These are phyloP conservation scores for Thalassoma bifasciatum DNA, from an alignment of 2,113 vertebrate species.

Conservation along the genomic window DNA sequence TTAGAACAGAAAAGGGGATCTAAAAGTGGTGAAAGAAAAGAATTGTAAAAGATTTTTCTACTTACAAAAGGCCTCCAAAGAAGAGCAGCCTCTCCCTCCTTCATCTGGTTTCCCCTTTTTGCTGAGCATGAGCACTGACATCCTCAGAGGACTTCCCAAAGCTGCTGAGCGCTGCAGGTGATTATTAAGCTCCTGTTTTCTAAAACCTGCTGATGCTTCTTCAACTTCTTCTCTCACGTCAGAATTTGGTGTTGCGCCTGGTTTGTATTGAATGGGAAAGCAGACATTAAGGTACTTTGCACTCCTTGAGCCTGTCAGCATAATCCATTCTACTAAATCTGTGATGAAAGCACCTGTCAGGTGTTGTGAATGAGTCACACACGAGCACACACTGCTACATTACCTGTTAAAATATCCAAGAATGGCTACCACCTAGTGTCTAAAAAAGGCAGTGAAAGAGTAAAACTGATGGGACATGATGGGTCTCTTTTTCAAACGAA, in stretches of 20 bases:
- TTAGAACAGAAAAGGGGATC: not conserved
- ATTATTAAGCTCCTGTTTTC: slow-evolving; percentile 47
- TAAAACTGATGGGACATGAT: no score
- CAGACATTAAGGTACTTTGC: slow-evolving; percentile 15
- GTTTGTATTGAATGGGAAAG: slow-evolving; percentile 15
- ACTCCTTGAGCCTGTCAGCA: slow-evolving; percentile 24
- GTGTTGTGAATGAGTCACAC: not conserved
- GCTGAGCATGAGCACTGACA: slow-evolving; percentile 52
- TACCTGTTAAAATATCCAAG: not conserved
- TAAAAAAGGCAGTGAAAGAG: not conserved
- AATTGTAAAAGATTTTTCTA: no score
- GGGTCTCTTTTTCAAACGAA: no score
- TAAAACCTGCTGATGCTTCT: slow-evolving; percentile 42
- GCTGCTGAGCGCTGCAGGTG: slow-evolving; percentile 61
- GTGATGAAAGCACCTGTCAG: slow-evolving; percentile 30
- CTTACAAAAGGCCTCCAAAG: not conserved
- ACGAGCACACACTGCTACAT: not conserved
- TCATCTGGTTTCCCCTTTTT: slow-evolving; percentile 44
- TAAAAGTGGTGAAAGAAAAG: no score
- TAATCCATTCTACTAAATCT: slow-evolving; percentile 23
- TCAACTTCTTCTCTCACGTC: slow-evolving; percentile 8
- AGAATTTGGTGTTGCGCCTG: slow-evolving; percentile 32
- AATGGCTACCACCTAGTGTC: slow-evolving; percentile 65
- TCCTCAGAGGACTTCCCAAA: slow-evolving; percentile 55
- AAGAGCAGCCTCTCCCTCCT: not conserved